phyloP scores from a whole-genome alignment of 2,888 invertebrate genomes.

The Pollenia angustigena region DNA sequence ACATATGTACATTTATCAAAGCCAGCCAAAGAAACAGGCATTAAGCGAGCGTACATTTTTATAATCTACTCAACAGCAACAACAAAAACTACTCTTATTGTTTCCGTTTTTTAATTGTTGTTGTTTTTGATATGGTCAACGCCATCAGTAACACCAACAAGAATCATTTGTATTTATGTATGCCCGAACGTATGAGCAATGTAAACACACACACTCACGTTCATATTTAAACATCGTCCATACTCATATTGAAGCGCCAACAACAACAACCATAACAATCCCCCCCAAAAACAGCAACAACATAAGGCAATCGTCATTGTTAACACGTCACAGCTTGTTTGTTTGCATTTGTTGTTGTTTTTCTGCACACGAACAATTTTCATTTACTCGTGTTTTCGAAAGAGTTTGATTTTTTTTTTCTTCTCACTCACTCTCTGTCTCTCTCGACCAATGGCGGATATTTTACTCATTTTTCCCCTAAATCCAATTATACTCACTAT shows the following conservation, averaged over 20 bases:
- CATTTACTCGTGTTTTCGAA: conserved; percentile 4
- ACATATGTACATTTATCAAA: conserved; percentile 33
- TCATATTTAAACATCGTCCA: conserved; percentile 12
- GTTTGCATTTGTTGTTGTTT: conserved; percentile 22
- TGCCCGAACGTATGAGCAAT: neutral
- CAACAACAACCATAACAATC: conserved; percentile 38
- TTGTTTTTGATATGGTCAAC: conserved; percentile 65
- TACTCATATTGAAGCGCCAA: conserved; percentile 13
- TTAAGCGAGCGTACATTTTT: neutral
- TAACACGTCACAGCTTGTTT: conserved; percentile 59
- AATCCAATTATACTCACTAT: neutral
- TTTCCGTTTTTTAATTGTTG: conserved; percentile 57
- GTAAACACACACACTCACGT: neutral
- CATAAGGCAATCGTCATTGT: conserved; percentile 63
- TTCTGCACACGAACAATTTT: conserved; percentile 10
- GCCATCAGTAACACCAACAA: conserved; percentile 58
- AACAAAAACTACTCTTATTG: conserved; percentile 49
- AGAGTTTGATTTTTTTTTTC: conserved; percentile 3
- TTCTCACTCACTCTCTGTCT: conserved; percentile 32
- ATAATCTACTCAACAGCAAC: conserved; percentile 37
- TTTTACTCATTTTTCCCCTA: conserved; percentile 70
- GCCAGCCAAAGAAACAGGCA: conserved; percentile 42
- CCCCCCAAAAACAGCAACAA: conserved; percentile 35
- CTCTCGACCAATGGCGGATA: conserved; percentile 66
- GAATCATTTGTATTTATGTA: neutral